These are phyloP conservation scores for Brachionus manjavacas DNA, from an alignment of 1,140 invertebrate genomes.

Conservation along the genomic window DNA sequence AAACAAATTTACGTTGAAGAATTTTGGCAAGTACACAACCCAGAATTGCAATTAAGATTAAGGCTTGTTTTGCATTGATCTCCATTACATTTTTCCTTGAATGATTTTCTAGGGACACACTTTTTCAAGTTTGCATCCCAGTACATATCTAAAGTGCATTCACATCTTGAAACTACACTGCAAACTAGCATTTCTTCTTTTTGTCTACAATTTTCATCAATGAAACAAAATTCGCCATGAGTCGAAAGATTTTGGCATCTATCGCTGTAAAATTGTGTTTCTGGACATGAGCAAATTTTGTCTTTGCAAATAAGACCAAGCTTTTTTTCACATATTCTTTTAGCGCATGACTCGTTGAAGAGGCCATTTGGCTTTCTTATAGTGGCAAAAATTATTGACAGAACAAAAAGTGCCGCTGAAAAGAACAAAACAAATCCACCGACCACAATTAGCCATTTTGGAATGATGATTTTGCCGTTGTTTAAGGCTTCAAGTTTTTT, in stretches of 20 bases:
- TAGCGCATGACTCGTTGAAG: neutral
- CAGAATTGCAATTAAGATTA: neutral
- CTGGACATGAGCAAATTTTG: neutral
- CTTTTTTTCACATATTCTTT: neutral
- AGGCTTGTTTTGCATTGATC: neutral
- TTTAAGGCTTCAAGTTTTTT: neutral
- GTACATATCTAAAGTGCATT: neutral
- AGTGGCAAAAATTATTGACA: neutral
- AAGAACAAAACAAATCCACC: neutral
- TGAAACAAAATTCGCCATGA: neutral
- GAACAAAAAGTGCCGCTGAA: neutral
- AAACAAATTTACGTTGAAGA: neutral
- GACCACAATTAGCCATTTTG: neutral
- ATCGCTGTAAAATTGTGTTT: neutral
- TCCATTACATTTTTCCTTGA: neutral
- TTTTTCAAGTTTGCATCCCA: neutral
- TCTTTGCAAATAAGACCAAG: neutral
- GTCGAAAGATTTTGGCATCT: neutral
- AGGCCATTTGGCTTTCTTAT: neutral
- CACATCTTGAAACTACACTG: neutral
- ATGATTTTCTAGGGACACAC: neutral
- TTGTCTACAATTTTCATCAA: neutral
- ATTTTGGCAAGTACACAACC: neutral
- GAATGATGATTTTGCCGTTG: neutral
- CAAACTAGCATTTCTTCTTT: neutral